phyloP scores from a whole-genome alignment of 2,797 vertebrate genomes.

The Mus spretus region DNA sequence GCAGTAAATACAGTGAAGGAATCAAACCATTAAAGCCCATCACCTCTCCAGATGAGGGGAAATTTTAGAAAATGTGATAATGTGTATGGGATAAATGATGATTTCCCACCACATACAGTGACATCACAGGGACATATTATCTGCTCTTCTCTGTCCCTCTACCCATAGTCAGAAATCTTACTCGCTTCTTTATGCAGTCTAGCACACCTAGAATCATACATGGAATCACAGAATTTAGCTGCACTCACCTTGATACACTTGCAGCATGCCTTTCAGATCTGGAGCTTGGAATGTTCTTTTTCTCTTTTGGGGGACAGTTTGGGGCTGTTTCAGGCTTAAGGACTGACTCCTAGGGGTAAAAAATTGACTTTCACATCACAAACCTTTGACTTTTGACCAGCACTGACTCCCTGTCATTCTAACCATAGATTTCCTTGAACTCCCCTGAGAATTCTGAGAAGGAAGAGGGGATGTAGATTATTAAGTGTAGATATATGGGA shows the following conservation, averaged over 20 bases:
- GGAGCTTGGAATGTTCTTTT: background rate
- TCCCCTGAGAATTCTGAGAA: background rate
- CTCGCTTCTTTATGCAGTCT: too few species aligned
- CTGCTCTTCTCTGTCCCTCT: background rate
- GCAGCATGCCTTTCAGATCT: background rate
- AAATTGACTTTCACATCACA: background rate
- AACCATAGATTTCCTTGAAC: background rate
- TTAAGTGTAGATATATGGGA: background rate
- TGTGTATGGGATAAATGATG: background rate
- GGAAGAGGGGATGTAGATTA: background rate
- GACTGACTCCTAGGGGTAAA: background rate
- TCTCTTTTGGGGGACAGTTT: background rate
- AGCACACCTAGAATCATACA: background rate
- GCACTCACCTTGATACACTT: background rate
- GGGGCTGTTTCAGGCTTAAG: background rate
- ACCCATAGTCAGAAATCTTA: background rate
- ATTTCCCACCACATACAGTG: background rate
- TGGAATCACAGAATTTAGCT: background rate
- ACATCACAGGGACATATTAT: background rate
- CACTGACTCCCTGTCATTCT: background rate
- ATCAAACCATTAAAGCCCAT: background rate
- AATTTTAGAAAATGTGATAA: background rate
- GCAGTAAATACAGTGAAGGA: background rate
- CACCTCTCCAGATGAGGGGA: background rate
- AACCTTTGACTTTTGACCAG: background rate